These are phyloP conservation scores for Monopis laevigella DNA, from an alignment of 2,888 invertebrate genomes.

Conservation along the genomic window DNA sequence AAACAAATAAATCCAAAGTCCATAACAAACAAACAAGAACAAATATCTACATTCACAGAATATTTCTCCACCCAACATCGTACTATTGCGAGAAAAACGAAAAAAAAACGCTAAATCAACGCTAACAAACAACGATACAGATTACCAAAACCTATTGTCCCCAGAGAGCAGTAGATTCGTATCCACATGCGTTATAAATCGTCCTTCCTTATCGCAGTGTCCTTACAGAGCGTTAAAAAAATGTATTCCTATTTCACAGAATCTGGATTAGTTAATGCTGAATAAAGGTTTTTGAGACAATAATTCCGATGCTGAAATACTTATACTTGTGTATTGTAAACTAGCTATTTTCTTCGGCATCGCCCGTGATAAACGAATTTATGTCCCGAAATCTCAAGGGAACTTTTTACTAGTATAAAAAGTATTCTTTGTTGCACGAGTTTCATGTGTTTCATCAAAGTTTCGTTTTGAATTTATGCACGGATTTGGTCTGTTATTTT, in stretches of 20 bases:
- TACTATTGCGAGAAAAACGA: conserved; percentile 4
- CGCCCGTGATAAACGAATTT: too few species aligned
- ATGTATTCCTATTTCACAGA: conserved; percentile 8
- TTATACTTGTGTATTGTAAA: too few species aligned
- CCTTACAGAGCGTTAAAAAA: conserved; percentile 7
- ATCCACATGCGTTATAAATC: conserved; percentile 34
- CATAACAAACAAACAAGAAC: neutral
- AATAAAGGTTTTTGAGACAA: too few species aligned
- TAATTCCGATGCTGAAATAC: too few species aligned
- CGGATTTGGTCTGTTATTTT: too few species aligned
- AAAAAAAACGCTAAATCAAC: conserved; percentile 12
- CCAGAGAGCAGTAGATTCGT: conserved; percentile 30
- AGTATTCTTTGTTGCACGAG: too few species aligned
- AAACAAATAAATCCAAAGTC: neutral
- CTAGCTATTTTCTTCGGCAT: neutral
- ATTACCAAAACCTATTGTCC: conserved; percentile 25
- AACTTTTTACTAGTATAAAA: too few species aligned
- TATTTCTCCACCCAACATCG: neutral
- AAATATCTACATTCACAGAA: conserved; percentile 9
- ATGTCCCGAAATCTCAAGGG: too few species aligned
- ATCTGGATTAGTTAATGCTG: too few species aligned
- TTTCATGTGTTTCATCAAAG: too few species aligned
- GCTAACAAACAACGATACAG: conserved; percentile 21
- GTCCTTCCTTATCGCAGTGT: conserved; percentile 29
- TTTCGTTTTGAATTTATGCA: too few species aligned